Conservation (phyloP, 2,888 invertebrate genomes). For the Plagiodera versicolora region DNA sequence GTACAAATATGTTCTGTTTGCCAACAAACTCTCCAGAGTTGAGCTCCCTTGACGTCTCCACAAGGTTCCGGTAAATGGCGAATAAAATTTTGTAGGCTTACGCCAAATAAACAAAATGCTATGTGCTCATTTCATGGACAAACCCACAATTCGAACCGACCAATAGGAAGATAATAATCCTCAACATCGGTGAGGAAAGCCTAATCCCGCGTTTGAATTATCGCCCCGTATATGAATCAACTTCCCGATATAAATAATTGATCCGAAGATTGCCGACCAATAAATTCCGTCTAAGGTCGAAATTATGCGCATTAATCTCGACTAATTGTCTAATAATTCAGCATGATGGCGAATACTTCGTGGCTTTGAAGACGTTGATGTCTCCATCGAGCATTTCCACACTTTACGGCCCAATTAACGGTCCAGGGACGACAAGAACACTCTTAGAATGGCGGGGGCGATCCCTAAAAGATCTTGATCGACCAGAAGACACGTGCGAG, state of each 20-base stretch:
- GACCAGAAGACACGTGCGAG: too few relatives aligned
- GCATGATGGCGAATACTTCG: slow-evolving; percentile 45
- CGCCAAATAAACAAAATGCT: too few relatives aligned
- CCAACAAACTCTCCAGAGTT: too few relatives aligned
- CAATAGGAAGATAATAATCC: too few relatives aligned
- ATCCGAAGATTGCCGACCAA: slow-evolving; percentile 21
- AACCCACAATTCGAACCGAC: too few relatives aligned
- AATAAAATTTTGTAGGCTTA: too few relatives aligned
- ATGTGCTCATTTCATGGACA: too few relatives aligned
- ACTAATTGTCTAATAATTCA: slow-evolving; percentile 52
- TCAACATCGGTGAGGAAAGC: neutral
- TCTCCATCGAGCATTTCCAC: slow-evolving; percentile 45
- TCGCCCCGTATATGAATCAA: slow-evolving; percentile 10
- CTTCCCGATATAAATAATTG: slow-evolving; percentile 11
- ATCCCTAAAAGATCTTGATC: too few relatives aligned
- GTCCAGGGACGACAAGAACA: slow-evolving; percentile 1
- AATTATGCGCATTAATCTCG: slow-evolving; percentile 50
- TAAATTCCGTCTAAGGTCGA: slow-evolving; percentile 46
- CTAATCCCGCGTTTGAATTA: neutral
- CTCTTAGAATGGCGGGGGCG: slow-evolving; percentile 12
- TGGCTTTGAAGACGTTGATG: slow-evolving; percentile 47
- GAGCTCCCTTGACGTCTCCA: too few relatives aligned
- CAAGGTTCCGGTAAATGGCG: too few relatives aligned
- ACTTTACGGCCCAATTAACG: slow-evolving; percentile 38
- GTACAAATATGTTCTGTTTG: too few relatives aligned